Base-by-base conservation (phyloP, 2,888 invertebrate genomes). In the Nemotelus pantherinus region DNA sequence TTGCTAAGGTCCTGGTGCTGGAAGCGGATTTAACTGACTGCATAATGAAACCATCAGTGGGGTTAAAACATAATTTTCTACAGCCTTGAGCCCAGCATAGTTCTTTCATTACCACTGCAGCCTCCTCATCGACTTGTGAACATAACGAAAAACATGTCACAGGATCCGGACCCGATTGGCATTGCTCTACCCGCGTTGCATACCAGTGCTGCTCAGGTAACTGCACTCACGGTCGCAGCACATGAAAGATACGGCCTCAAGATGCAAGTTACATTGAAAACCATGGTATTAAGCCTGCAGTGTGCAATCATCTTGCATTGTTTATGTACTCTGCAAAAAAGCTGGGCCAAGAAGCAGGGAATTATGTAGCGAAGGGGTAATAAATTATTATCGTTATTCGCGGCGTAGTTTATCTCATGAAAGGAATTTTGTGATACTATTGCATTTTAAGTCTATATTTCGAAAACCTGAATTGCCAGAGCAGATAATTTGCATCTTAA, bases 151-250 rank as follows among this genome's bases (percentile, higher is more conserved):
- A 25, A 25, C 63, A 43, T 25, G n/a, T 47, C n/a, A 65, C 47
- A 45, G 45, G 45, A 65, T 47, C 25, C 5, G 44, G 47, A 65
- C n/a, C 65, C 4, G 65, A 47, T 47, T 25, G 7, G 65, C 65
- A 65, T 45, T n/a, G 10, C 45, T 25, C 25, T 25, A 25, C 25
- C 25, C 25, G 25, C 25, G 25, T 25, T 25, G 25, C 25, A 25
- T 25, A 25, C 25, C 25, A 25, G 25, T 45, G 65, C 44, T 65
- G 65, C 43, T n/a, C 65, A 47, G 65, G 65, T 65, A 65, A 65
- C 47, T 65, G 65, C 65, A 65, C 44, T 65, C 50, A 7, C 50
- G 5, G 6, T 9, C 65, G 47, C 45, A 45, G 47, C 47, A 47
- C 65, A 65, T 2, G n/a, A 63, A 25, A 25, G 25, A 25, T 25